phyloP scores from a whole-genome alignment of 2,888 invertebrate genomes.

The Xanthorhoe spadicearia region DNA sequence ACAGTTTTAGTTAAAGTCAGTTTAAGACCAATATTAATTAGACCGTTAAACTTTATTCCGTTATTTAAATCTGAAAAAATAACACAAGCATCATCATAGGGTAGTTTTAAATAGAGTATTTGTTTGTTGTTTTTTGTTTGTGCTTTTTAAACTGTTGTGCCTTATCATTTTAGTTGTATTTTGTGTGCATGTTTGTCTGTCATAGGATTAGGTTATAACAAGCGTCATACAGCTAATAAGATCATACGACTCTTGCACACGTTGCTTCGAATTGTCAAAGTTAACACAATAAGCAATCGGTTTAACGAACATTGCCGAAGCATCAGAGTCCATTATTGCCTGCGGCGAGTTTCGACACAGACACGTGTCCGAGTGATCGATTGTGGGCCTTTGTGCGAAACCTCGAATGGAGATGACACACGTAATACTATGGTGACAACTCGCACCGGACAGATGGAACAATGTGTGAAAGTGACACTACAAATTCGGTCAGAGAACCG shows the following conservation, averaged over 20 bases:
- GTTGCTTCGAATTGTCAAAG: not conserved
- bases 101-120: too few species aligned
- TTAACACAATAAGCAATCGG: not conserved
- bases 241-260: not conserved
- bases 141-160: too few species aligned
- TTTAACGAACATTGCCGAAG: not conserved
- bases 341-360: not conserved
- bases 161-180: too few species aligned
- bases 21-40: too few species aligned
- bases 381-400: constrained; percentile 6
- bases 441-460: not conserved
- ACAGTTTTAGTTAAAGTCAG: too few species aligned
- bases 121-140: too few species aligned
- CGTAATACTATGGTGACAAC: not conserved
- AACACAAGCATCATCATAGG: too few species aligned
- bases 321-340: not conserved
- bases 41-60: too few species aligned
- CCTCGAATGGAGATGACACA: constrained; percentile 8
- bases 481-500: too few species aligned
- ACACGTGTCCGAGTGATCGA: constrained; percentile 21
- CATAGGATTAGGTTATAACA: too few species aligned
- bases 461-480: constrained; percentile 1
- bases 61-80: too few species aligned
- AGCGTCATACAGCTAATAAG: not conserved
- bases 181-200: too few species aligned